phyloP scores from a whole-genome alignment of 2,797 vertebrate species.

The Cossypha dichroa region DNA sequence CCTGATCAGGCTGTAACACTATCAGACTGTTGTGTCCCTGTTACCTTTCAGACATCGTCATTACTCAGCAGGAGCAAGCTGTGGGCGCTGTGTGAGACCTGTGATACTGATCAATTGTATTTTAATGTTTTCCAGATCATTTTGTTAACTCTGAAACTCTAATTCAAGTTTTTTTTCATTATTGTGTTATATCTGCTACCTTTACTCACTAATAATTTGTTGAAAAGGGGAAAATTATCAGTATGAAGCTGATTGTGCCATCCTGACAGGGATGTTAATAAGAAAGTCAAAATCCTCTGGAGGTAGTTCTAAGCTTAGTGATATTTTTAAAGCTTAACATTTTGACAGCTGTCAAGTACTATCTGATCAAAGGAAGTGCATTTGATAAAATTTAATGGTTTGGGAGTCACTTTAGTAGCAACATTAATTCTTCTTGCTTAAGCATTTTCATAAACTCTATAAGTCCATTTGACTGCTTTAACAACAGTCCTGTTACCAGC shows the following conservation, averaged over 20 bases:
- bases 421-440: conserved; percentile 26
- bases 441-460: background rate
- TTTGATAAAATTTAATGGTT: conserved; percentile 41
- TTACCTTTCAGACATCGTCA: conserved; percentile 47
- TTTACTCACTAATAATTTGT: background rate
- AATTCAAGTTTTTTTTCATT: background rate
- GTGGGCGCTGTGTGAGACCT: background rate
- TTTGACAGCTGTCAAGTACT: conserved; percentile 50
- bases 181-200: background rate
- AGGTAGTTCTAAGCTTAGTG: background rate
- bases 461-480: conserved; percentile 3
- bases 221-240: background rate
- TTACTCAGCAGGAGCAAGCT: conserved; percentile 54
- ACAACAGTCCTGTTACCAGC: background rate
- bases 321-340: conserved; percentile 43
- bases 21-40: conserved; percentile 44
- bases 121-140: conserved; percentile 45
- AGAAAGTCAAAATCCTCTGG: conserved; percentile 14
- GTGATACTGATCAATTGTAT: conserved; percentile 44
- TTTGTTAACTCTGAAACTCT: conserved; percentile 15
- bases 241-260: background rate
- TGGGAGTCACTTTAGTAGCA: conserved; percentile 23
- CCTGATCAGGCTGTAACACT: conserved; percentile 40
- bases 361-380: background rate
- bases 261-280: background rate